Base-by-base conservation (phyloP, 2,797 vertebrate genomes). In the Limnodromus scolopaceus region DNA sequence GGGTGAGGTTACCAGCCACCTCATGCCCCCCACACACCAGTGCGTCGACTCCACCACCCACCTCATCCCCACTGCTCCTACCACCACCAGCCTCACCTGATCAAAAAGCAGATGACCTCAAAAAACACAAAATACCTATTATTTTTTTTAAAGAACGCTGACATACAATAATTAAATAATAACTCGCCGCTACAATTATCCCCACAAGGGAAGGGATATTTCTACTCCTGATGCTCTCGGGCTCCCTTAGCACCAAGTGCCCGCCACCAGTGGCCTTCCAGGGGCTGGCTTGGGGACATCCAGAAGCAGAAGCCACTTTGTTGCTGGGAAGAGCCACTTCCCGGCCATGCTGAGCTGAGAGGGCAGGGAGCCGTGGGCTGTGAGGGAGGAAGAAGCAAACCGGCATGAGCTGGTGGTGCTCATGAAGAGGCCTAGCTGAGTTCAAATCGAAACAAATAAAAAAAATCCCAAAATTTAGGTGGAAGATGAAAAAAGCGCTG, bases 401-500 rank as follows among this genome's bases (percentile, higher is more conserved):
- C 6, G 0, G 39, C 57, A 10, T 1, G 16, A 54, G 18, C 5
- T 9, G 0, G 16, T 0, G 30, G 55, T 10, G 49, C 85, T n/a
- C 43, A 0, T 0, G 3, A 6, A 17, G 22, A 86, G 76, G 83
- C 79, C 91, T 18, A 30, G 3, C 0, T 8, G 30, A 43, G 17
- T 0, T 15, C 30, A 25, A 43, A 46, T 0, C 10, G 4, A 23
- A 79, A 20, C n/a, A 13, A 36, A 8, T 6, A 32, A 14, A 51
- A 24, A 30, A 13, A 48, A 46, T 22, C 8, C 48, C 27, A 23
- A 46, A 46, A 12, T 20, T 24, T 48, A 46, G 23, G 22, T 23
- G 45, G 45, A 46, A 46, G 45, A 46, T 46, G 22, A 46, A 46
- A 78, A 14, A 4, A 10, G 17, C 7, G 9, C 48, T 57, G 16